Evolutionary conservation across 2,797 vertebrate species (phyloP).

Genomic region (Ptychadena robeensis): DNA sequence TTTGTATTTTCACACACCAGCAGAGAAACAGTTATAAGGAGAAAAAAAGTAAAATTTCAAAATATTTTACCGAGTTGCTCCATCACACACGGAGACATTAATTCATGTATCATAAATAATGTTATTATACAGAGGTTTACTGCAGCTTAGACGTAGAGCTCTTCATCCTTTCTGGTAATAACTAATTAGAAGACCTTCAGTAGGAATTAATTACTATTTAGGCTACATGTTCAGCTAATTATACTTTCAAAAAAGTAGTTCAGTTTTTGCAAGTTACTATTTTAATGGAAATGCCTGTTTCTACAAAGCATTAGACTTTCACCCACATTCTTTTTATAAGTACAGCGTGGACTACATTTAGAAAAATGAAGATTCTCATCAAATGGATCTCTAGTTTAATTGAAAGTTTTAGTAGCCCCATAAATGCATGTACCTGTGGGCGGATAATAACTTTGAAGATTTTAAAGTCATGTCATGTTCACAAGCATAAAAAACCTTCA

Average conservation of each 20-base stretch:
- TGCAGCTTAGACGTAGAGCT: conserved; percentile 28
- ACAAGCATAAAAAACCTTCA: not conserved
- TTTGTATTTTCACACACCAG: no score
- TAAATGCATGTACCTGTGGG: no score
- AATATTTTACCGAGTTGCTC: conserved; percentile 16
- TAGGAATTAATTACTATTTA: conserved; percentile 56
- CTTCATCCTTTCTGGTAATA: conserved; percentile 47
- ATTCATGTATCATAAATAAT: conserved; percentile 43
- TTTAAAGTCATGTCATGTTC: not conserved
- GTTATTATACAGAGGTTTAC: conserved; percentile 46
- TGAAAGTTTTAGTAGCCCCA: not conserved
- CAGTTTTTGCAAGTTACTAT: conserved; percentile 14
- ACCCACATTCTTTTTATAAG: not conserved
- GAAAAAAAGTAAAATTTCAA: not conserved
- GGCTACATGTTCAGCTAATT: conserved; percentile 51
- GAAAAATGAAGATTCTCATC: not conserved
- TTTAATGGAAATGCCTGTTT: conserved; percentile 9
- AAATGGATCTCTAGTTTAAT: not conserved
- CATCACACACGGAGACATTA: conserved; percentile 21
- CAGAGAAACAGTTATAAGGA: not conserved
- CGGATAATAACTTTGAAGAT: no score
- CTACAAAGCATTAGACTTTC: conserved; percentile 23
- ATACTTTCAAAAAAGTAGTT: conserved; percentile 10
- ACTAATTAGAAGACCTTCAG: conserved; percentile 53
- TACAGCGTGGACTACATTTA: not conserved